A percentile compares a stretch with the other conserved stretches of the same genome.
phyloP scores from a whole-genome alignment of 92 coral and sea anemone species.

The Siderastrea siderea region DNA sequence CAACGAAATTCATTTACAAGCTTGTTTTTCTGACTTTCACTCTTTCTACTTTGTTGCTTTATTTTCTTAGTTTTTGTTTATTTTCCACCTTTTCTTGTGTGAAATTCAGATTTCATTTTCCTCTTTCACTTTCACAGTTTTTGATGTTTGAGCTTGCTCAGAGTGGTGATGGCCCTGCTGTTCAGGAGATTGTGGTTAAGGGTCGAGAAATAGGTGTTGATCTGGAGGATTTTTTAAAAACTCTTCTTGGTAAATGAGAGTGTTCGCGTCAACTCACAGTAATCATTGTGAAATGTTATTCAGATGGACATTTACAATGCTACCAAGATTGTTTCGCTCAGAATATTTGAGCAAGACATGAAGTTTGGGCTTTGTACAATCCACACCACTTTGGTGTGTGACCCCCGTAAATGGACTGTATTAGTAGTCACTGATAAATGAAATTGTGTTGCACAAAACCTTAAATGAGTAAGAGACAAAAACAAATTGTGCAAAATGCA shows the following conservation, averaged over 20 bases:
- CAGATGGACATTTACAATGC: not conserved
- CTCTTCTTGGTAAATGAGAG: conserved; percentile 79
- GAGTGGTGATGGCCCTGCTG: conserved; percentile 63
- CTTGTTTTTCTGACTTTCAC: not conserved
- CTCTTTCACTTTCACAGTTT: conserved; percentile 78
- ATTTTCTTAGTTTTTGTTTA: not conserved
- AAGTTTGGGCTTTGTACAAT: no score
- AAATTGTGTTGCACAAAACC: no score
- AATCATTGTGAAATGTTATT: no score
- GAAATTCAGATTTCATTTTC: conserved; percentile 13
- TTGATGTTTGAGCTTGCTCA: conserved; percentile 93
- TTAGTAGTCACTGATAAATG: no score
- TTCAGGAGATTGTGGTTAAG: conserved; percentile 69
- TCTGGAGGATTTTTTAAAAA: conserved; percentile 80
- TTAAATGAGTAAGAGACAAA: no score
- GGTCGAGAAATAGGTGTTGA: conserved; percentile 80
- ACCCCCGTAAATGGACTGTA: no score
- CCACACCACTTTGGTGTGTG: no score
- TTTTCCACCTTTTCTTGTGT: no score
- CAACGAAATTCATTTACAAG: not conserved
- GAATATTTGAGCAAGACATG: not conserved
- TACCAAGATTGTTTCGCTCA: not conserved
- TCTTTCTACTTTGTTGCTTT: not conserved
- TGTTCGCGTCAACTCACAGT: not conserved
- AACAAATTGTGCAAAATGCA: not conserved